Base-by-base conservation (phyloP, 2,797 vertebrate species). In the Paedocypris micromegethes region DNA sequence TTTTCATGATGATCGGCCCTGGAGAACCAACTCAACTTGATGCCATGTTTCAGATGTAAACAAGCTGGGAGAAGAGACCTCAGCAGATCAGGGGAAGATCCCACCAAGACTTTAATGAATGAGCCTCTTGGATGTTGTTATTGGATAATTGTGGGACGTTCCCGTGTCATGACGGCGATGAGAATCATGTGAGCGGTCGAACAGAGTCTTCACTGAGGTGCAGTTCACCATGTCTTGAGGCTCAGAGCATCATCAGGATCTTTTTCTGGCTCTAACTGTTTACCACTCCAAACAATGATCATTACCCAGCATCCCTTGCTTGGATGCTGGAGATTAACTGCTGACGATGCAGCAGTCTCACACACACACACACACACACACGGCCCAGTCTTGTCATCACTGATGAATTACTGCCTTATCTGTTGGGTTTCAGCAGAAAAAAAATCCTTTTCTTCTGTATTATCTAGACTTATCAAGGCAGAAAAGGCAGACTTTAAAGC, bases 111-210 rank as follows among this genome's bases (percentile, higher is more conserved):
- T 48, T 50, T 58, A 39, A 68, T 40, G 40, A 64, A 59, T 63
- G 59, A 74, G 1, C 54, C 46, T 64, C 44, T 42, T 5, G 23
- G 64, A 61, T 5, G 4, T 58, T 64, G 75, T 70, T 59, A 48
- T 49, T 72, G 56, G 58, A 41, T 44, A 41, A 72, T 50, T 49
- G 58, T 57, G 75, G 72, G 63, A 77, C 48, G 72, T 84, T 81
- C 69, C 79, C 79, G 74, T 55, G 57, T 40, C 54, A 65, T 72
- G 69, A 75, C 23, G 23, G 23, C 23, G 23, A 23, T 23, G 23
- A 23, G 23, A 23, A 23, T 23, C 23, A 23, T 23, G 23, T 23
- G 23, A 23, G 23, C 23, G 23, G 23, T 23, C 23, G 23, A 23
- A 23, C 23, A 23, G 23, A 23, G 23, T 23, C 23, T 23, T 23